phyloP scores from a whole-genome alignment of 2,797 vertebrate genomes.

The Helarctos malayanus region DNA sequence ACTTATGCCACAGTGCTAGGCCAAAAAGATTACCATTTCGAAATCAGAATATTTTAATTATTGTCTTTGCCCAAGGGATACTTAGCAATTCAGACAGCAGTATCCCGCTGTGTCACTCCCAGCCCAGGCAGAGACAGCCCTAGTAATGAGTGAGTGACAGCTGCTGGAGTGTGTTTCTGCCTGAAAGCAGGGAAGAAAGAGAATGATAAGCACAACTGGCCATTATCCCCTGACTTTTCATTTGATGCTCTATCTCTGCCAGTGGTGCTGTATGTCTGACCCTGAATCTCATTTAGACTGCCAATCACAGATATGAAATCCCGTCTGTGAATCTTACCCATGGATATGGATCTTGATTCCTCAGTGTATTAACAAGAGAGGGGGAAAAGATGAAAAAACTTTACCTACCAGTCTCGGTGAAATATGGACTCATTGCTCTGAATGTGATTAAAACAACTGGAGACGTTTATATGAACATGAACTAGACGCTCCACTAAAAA shows the following conservation, averaged over 20 bases:
- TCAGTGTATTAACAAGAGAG: neutral
- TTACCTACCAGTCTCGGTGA: neutral
- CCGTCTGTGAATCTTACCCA: neutral
- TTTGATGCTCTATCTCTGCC: constrained; percentile 55
- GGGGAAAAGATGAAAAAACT: neutral
- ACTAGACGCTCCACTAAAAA: neutral
- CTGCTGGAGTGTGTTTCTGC: neutral
- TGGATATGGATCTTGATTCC: constrained; percentile 4
- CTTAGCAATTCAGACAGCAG: constrained; percentile 69
- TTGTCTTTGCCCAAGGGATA: constrained; percentile 61
- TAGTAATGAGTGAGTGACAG: neutral
- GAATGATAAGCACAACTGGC: neutral
- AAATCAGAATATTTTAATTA: constrained; percentile 79
- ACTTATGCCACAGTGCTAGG: neutral
- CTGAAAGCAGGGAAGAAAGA: neutral
- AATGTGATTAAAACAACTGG: neutral
- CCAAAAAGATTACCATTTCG: constrained; percentile 46
- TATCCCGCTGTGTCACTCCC: constrained; percentile 64
- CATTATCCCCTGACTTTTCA: constrained; percentile 55
- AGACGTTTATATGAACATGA: neutral
- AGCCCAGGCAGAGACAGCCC: neutral
- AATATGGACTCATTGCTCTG: constrained; percentile 11
- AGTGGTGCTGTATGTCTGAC: neutral
- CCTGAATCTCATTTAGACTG: constrained; percentile 60
- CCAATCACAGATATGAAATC: constrained; percentile 61